Evolutionary conservation across 2,888 invertebrate species (phyloP).

Genomic region (Nomada fucata): DNA sequence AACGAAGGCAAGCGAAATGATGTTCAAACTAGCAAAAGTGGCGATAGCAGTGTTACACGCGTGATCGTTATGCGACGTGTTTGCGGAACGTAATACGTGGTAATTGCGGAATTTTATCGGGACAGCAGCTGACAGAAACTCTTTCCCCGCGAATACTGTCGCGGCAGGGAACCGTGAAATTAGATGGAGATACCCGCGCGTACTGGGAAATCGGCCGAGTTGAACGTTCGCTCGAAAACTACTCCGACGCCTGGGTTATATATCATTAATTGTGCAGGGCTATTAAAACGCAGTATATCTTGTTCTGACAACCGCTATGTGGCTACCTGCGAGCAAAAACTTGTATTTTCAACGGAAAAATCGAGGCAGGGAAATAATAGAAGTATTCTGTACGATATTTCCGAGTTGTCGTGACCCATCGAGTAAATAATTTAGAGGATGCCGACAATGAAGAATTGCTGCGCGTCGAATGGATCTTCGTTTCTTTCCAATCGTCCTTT

Average conservation of each 20-base stretch:
- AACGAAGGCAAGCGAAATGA: background rate
- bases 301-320: background rate
- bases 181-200: background rate
- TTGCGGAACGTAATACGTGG: background rate
- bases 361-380: no score
- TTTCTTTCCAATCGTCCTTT: background rate
- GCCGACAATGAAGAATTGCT: background rate
- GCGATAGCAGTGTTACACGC: background rate
- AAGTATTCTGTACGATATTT: no score
- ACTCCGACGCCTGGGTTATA: background rate
- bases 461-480: background rate
- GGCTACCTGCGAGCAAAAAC: background rate
- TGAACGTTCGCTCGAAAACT: background rate
- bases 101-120: conserved; percentile 3
- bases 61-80: background rate
- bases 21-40: background rate
- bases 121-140: background rate
- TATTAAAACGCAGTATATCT: background rate
- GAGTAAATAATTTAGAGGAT: background rate
- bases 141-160: background rate
- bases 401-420: no score
- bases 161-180: background rate
- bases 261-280: background rate
- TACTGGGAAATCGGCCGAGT: background rate
- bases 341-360: no score